These are phyloP conservation scores for Gobiocypris rarus DNA, from an alignment of 2,113 vertebrate genomes.

Conservation along the genomic window DNA sequence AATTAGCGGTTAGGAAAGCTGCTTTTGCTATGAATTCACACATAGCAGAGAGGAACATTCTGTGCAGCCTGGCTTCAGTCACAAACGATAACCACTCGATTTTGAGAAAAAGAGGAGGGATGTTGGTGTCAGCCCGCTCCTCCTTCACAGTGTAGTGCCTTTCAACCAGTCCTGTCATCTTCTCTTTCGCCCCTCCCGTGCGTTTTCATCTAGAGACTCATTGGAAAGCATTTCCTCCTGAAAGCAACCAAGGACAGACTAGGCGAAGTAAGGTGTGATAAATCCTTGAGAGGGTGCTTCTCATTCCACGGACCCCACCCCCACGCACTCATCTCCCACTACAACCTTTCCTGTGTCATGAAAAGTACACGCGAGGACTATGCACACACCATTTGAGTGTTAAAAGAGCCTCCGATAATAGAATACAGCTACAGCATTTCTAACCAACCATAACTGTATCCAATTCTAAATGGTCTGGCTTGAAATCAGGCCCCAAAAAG, in stretches of 20 bases:
- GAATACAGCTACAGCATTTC: constrained; percentile 37
- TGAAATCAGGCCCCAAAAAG: constrained; percentile 19
- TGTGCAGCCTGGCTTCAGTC: constrained; percentile 11
- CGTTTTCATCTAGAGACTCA: constrained; percentile 54
- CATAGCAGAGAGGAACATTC: constrained; percentile 10
- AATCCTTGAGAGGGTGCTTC: constrained; percentile 53
- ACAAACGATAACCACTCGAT: not conserved
- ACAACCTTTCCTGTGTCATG: constrained; percentile 30
- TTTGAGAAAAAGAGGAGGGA: constrained; percentile 37
- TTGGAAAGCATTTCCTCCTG: constrained; percentile 39
- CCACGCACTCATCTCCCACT: not conserved
- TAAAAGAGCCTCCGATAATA: constrained; percentile 43
- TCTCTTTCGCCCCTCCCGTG: constrained; percentile 15
- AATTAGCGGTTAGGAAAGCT: constrained; percentile 23
- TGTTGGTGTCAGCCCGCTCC: constrained; percentile 2
- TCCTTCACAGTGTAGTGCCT: constrained; percentile 15
- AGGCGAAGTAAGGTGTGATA: constrained; percentile 50
- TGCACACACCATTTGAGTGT: constrained; percentile 37
- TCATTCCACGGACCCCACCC: constrained; percentile 37
- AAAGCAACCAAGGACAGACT: constrained; percentile 56
- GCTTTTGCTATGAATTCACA: constrained; percentile 24
- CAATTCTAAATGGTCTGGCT: constrained; percentile 50
- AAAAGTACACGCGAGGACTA: constrained; percentile 19
- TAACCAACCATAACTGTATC: constrained; percentile 54
- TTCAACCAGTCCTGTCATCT: constrained; percentile 47